Percentiles rank a stretch among this genome's conserved stretches.
These are phyloP conservation scores for Porites cylindrica DNA, from an alignment of 92 coral and sea anemone species.

Conservation along the genomic window DNA sequence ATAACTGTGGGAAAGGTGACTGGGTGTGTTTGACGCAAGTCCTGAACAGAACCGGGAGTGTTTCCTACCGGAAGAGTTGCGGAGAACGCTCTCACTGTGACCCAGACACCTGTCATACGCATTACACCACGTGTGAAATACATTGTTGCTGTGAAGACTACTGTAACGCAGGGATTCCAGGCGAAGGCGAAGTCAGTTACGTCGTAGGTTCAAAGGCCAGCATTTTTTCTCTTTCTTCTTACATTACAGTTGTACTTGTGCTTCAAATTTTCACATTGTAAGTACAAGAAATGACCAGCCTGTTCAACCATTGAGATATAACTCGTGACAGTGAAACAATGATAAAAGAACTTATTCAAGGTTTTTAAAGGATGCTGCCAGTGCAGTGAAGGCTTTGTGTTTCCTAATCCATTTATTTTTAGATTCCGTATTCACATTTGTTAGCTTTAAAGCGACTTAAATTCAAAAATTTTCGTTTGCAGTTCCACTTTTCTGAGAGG, in stretches of 20 bases:
- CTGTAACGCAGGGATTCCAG: background rate
- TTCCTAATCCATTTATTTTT: too few relatives aligned
- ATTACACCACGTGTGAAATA: background rate
- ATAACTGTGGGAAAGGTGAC: background rate
- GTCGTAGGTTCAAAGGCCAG: background rate
- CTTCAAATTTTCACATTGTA: background rate
- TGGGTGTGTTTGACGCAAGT: background rate
- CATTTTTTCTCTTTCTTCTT: background rate
- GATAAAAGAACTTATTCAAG: too few relatives aligned
- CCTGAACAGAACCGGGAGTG: background rate
- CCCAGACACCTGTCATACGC: background rate
- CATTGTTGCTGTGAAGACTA: conserved; percentile 7
- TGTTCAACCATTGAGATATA: too few relatives aligned
- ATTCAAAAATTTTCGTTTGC: too few relatives aligned
- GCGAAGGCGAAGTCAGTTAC: too few relatives aligned
- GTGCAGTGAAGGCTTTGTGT: too few relatives aligned
- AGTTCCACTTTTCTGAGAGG: too few relatives aligned
- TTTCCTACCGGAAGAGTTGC: background rate
- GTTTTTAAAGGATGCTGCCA: too few relatives aligned
- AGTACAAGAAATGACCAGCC: too few relatives aligned
- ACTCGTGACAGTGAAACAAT: too few relatives aligned
- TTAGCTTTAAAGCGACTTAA: too few relatives aligned
- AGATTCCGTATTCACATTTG: too few relatives aligned
- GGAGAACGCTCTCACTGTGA: background rate
- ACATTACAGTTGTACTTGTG: background rate